Percentiles rank a stretch among this genome's conserved stretches.
Evolutionary conservation across 2,113 vertebrate species (phyloP).

Genomic region (Hemiprocne comata): DNA sequence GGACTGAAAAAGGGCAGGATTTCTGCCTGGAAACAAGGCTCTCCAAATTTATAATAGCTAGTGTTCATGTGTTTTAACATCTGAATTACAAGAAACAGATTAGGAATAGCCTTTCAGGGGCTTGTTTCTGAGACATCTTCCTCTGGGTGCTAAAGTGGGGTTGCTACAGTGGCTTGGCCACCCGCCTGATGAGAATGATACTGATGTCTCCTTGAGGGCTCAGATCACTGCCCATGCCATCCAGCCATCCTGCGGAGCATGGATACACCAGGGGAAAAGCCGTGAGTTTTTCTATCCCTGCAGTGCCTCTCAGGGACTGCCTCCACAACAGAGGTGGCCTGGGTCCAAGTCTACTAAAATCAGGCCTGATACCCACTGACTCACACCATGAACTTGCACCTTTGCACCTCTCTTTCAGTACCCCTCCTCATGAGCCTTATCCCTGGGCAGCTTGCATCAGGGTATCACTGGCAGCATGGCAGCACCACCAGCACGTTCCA

Average conservation of each 20-base stretch:
- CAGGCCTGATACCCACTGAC: accelerated
- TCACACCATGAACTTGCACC: background rate
- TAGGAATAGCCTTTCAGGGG: background rate
- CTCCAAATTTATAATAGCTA: background rate
- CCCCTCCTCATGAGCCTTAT: background rate
- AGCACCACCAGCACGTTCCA: background rate
- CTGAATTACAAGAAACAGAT: background rate
- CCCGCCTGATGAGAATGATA: background rate
- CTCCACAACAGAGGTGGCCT: no score
- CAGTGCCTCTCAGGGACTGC: background rate
- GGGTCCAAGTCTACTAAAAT: background rate
- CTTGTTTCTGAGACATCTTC: background rate
- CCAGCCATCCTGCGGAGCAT: background rate
- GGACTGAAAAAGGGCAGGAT: background rate
- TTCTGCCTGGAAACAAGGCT: background rate
- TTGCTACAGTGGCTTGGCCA: background rate
- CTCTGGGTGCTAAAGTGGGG: background rate
- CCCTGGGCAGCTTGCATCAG: background rate
- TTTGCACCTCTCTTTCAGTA: background rate
- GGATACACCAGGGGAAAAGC: background rate
- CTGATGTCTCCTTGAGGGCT: accelerated
- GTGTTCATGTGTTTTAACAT: background rate
- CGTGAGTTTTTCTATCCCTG: background rate
- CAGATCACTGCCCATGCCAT: background rate
- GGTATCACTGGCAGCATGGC: background rate